Percentiles rank a stretch among this genome's conserved stretches.
Evolutionary conservation across 2,113 vertebrate genomes (phyloP).

Genomic region (Diglossa brunneiventris): DNA sequence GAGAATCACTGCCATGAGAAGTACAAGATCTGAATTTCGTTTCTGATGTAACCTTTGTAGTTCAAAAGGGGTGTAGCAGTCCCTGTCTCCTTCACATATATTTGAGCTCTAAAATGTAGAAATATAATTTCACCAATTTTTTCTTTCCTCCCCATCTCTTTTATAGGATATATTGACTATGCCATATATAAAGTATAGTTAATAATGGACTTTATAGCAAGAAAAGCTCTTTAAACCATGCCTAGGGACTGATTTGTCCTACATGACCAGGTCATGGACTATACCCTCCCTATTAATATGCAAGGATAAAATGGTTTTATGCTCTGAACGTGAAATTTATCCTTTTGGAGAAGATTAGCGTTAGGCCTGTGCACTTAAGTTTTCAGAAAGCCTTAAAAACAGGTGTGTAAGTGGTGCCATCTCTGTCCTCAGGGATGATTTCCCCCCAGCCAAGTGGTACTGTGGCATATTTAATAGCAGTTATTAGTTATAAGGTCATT

Average conservation of each 20-base stretch:
- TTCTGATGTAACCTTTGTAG: not conserved
- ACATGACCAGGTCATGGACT: constrained; percentile 22
- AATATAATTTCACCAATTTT: not conserved
- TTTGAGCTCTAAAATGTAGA: not conserved
- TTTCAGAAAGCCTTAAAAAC: constrained; percentile 55
- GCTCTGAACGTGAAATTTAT: constrained; percentile 44
- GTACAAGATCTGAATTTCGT: not conserved
- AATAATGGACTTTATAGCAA: constrained; percentile 10
- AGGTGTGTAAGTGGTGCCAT: constrained; percentile 44
- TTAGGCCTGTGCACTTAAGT: constrained; percentile 52
- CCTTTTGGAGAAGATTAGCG: constrained; percentile 41
- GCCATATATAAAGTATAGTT: constrained; percentile 6
- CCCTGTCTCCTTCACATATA: not conserved
- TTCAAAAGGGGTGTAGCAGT: not conserved
- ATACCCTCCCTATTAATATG: constrained; percentile 25
- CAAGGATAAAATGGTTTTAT: constrained; percentile 8
- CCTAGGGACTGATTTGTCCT: constrained; percentile 15
- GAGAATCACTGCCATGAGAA: not conserved
- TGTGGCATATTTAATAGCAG: not conserved
- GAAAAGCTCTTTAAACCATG: constrained; percentile 13
- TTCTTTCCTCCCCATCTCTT: not conserved
- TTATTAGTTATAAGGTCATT: not conserved
- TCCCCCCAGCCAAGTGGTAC: not conserved
- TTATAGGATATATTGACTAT: constrained; percentile 12
- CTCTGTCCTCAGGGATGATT: constrained; percentile 53